Evolutionary conservation across 1,140 invertebrate genomes (phyloP).

Genomic region (Acromyrmex charruanus): DNA sequence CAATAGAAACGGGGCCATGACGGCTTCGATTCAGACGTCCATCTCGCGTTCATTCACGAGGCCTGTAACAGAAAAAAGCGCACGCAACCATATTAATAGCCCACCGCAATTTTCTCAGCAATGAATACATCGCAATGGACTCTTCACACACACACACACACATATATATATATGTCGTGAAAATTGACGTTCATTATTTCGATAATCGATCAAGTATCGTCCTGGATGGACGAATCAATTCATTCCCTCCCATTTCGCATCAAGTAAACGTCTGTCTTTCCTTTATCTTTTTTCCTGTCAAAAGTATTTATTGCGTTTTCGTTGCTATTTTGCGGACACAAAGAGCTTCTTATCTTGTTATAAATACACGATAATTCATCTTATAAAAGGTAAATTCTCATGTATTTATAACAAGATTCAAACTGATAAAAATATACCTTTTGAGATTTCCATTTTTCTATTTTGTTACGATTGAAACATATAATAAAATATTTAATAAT

Average conservation of each 20-base stretch:
- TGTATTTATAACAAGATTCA: background rate
- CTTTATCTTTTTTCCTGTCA: background rate
- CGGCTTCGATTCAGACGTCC: conserved; percentile 66
- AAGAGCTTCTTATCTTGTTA: background rate
- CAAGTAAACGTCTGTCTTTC: conserved; percentile 15
- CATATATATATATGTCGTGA: background rate
- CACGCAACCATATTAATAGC: conserved; percentile 51
- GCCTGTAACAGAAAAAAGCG: conserved; percentile 65
- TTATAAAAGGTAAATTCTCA: background rate
- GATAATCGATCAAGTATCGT: conserved; percentile 56
- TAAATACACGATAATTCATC: too few relatives aligned
- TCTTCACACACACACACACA: background rate
- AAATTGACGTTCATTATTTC: conserved; percentile 48
- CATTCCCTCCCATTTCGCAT: conserved; percentile 21
- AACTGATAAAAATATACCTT: background rate
- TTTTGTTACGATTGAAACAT: background rate
- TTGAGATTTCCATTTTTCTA: background rate
- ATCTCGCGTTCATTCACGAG: conserved; percentile 69
- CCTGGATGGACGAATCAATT: conserved; percentile 30
- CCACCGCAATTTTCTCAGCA: conserved; percentile 18
- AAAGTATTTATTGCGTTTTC: conserved; percentile 9
- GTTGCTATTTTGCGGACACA: background rate
- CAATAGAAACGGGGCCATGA: conserved; percentile 66
- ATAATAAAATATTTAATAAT: background rate
- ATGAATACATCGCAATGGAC: conserved; percentile 15